Conservation (phyloP, 2,888 invertebrate genomes). For the Myathropa florea region DNA sequence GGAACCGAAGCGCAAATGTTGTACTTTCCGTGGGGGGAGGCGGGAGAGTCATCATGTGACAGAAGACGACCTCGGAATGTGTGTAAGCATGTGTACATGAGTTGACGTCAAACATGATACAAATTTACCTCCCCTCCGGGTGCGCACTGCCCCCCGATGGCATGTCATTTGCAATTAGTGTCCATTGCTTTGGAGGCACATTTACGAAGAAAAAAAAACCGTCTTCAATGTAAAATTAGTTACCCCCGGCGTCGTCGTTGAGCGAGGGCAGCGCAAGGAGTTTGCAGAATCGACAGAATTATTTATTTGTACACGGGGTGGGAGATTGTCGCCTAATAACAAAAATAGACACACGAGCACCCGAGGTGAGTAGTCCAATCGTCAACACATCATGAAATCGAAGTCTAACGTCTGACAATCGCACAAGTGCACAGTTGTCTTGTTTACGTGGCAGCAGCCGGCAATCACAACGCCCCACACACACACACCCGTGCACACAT, state of each 20-base stretch:
- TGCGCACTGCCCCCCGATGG: too few species aligned
- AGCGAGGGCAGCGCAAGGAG: background rate
- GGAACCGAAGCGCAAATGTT: conserved; percentile 15
- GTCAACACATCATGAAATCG: background rate
- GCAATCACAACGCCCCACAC: background rate
- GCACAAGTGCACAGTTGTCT: conserved; percentile 36
- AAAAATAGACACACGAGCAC: conserved; percentile 5
- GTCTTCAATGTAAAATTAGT: conserved; percentile 34
- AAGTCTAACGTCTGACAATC: conserved; percentile 21
- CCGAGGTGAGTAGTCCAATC: background rate
- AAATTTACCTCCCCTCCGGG: conserved; percentile 7
- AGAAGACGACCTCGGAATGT: conserved; percentile 14
- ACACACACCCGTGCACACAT: background rate
- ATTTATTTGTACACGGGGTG: background rate
- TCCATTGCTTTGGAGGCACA: conserved; percentile 20
- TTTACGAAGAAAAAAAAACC: conserved; percentile 1
- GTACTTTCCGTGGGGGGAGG: too few species aligned
- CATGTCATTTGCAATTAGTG: conserved; percentile 30
- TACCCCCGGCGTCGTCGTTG: background rate
- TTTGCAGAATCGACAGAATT: conserved; percentile 19
- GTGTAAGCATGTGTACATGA: background rate
- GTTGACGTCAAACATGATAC: conserved; percentile 37
- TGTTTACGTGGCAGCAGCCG: background rate
- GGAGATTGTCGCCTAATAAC: too few species aligned
- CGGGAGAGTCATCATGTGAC: background rate